Base-by-base conservation (phyloP, 2,113 vertebrate species). In the Clinocottus analis region DNA sequence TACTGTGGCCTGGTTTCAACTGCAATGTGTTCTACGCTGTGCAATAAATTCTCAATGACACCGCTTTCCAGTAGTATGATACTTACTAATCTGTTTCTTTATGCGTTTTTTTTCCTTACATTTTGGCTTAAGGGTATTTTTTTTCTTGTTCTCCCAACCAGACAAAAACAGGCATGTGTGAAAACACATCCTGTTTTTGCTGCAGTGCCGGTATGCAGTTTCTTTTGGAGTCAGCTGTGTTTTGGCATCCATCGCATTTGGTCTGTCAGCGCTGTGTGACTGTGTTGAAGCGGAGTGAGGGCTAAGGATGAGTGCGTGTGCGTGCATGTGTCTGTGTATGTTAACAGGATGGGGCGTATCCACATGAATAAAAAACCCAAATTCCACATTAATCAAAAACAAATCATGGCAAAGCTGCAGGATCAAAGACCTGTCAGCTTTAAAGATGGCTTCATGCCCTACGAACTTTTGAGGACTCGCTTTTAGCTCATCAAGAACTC, bases 371-470 rank as follows among this genome's bases (percentile, higher is more conserved):
- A 82, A 63, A 79, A 70, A 67, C 79, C 47, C 68, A 89, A 89
- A 90, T 82, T 91, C 79, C 84, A 88, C 77, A 84, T 85, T 89
- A 91, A 88, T 89, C 81, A 86, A 61, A 84, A 85, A 91, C 78
- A 80, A 93, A 93, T 90, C 88, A 68, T 61, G 72, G 62, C 45
- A 75, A 90, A 90, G n/a, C 80, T 79, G 16, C 76, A 72, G 72
- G 91, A 92, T 93, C 88, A 92, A 91, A 92, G 89, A 53, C 45
- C 79, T 80, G 83, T 73, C 80, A 86, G 75, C 64, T 80, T 82
- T 84, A 77, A 43, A 82, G 45, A 90, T 69, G 84, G 75, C 70
- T 79, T 74, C 65, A 65, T 86, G 82, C 75, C 69, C 74, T 47
- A 29, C 71, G 31, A 80, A 76, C 77, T 58, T 80, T 88, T 75